Evolutionary conservation across 2,888 invertebrate species (phyloP).

Genomic region (Calliscelio sp.): DNA sequence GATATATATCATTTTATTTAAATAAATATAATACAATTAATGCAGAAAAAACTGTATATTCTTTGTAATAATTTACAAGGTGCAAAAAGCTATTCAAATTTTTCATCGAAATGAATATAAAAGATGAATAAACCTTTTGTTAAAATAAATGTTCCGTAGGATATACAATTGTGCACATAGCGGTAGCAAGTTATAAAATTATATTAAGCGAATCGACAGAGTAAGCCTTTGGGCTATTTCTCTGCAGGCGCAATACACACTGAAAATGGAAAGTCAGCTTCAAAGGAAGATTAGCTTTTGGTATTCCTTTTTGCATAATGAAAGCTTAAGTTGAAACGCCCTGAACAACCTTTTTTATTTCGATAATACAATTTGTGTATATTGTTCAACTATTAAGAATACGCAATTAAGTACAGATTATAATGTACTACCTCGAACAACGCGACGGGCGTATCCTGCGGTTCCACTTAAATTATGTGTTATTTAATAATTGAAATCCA

Average conservation of each 20-base stretch:
- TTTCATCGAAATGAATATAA: constrained; percentile 35
- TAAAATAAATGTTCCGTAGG: constrained; percentile 48
- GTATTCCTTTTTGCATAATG: constrained; percentile 66
- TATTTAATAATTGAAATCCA: constrained; percentile 7
- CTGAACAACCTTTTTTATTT: constrained; percentile 57
- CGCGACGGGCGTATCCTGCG: background rate
- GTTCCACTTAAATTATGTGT: background rate
- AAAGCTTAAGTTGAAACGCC: constrained; percentile 62
- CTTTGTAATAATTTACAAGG: constrained; percentile 29
- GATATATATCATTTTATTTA: too few species aligned
- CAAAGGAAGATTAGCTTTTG: constrained; percentile 71
- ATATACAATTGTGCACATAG: constrained; percentile 58
- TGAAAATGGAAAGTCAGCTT: constrained; percentile 70
- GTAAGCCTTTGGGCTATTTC: constrained; percentile 70
- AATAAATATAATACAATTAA: constrained; percentile 32
- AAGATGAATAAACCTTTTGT: constrained; percentile 55
- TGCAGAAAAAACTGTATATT: constrained; percentile 15
- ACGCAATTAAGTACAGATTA: constrained; percentile 48
- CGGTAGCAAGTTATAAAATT: constrained; percentile 68
- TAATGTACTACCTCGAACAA: constrained; percentile 6
- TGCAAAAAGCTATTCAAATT: constrained; percentile 49
- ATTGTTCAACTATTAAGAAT: constrained; percentile 48
- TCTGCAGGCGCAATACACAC: constrained; percentile 65
- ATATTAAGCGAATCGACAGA: constrained; percentile 72
- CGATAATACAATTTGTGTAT: constrained; percentile 54